Percentiles rank a stretch among this genome's conserved stretches.
Evolutionary conservation across 2,113 vertebrate genomes (phyloP).

Genomic region (Callaeas wilsoni): DNA sequence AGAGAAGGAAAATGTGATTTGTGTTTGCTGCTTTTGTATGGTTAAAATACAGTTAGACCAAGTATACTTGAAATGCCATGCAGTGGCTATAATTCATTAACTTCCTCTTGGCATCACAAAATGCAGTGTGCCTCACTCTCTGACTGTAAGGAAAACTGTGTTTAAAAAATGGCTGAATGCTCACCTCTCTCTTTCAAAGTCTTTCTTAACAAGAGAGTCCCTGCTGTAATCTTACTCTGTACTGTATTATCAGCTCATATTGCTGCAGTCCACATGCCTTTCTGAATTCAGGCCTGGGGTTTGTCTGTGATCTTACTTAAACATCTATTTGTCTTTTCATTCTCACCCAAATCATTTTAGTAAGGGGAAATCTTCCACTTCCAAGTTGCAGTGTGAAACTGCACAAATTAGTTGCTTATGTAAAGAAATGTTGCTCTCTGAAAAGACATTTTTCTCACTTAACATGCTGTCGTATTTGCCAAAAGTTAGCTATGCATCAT

Average conservation of each 20-base stretch:
- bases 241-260: not conserved
- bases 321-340: not conserved
- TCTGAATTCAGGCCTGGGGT: not conserved
- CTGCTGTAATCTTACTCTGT: not conserved
- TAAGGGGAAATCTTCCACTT: not conserved
- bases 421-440: not conserved
- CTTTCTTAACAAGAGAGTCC: not conserved
- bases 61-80: slow-evolving; percentile 73
- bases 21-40: slow-evolving; percentile 68
- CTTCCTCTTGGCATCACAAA: not conserved
- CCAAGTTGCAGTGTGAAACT: not conserved
- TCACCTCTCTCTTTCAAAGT: not conserved
- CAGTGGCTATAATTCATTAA: slow-evolving; percentile 10
- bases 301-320: not conserved
- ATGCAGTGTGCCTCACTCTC: not conserved
- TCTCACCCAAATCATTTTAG: not conserved
- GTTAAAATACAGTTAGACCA: slow-evolving; percentile 39
- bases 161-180: not conserved
- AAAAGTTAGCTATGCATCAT: not conserved
- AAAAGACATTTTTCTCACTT: not conserved
- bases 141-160: not conserved
- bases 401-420: not conserved
- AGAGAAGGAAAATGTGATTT: slow-evolving; percentile 63
- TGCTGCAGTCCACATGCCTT: not conserved
- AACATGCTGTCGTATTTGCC: not conserved